These are phyloP conservation scores for Melanerpes formicivorus DNA, from an alignment of 2,113 vertebrate genomes.

Conservation along the genomic window DNA sequence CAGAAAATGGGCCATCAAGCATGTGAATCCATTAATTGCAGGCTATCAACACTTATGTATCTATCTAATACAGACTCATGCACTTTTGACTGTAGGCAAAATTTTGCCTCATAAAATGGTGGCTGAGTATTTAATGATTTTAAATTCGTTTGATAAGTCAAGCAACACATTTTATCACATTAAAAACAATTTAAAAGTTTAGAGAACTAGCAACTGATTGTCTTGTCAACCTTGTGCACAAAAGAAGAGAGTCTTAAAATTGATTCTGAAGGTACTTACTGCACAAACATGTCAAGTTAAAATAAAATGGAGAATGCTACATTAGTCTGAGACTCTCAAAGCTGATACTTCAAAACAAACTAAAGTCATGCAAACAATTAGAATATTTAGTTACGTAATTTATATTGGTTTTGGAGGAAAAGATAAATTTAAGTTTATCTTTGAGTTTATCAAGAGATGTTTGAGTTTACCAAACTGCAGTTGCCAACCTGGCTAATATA, in stretches of 20 bases:
- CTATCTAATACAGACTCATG: neutral
- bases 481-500: neutral
- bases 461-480: neutral
- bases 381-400: neutral
- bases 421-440: neutral
- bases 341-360: neutral
- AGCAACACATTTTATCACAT: neutral
- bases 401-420: neutral
- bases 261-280: neutral
- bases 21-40: neutral
- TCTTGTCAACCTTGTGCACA: neutral
- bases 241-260: neutral
- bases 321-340: neutral
- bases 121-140: neutral
- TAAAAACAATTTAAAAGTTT: neutral
- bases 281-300: neutral
- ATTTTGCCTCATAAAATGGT: neutral
- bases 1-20: neutral
- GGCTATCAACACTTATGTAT: neutral
- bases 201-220: neutral
- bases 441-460: neutral
- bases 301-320: neutral
- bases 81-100: neutral
- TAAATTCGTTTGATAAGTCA: neutral
- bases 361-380: neutral